Conservation (phyloP, 2,888 invertebrate genomes). For the Lepidocyrtinus sp. region DNA sequence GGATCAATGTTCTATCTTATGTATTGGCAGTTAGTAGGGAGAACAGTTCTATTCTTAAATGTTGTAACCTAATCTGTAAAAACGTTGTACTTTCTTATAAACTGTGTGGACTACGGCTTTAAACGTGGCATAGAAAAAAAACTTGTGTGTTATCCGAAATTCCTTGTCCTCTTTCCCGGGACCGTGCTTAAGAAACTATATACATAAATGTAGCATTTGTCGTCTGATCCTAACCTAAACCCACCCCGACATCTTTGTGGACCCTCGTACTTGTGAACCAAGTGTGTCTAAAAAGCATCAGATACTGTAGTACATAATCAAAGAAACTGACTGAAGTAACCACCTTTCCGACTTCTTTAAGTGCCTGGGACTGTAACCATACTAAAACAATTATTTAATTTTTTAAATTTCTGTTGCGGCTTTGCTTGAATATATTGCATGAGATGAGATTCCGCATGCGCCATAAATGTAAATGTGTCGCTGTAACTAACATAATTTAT, state of each 20-base stretch:
- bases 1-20: constrained; percentile 1
- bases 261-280: background rate
- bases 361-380: too few relatives aligned
- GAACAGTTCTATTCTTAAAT: background rate
- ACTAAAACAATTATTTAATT: background rate
- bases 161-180: background rate
- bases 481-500: background rate
- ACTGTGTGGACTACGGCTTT: background rate
- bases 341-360: too few relatives aligned
- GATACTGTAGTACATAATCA: too few relatives aligned
- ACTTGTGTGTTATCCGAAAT: background rate
- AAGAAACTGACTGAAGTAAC: too few relatives aligned
- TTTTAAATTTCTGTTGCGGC: background rate
- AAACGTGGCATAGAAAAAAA: background rate
- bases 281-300: background rate
- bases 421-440: background rate
- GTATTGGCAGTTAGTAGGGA: background rate
- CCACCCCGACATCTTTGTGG: background rate
- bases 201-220: too few relatives aligned
- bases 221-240: background rate
- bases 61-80: background rate
- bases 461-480: constrained; percentile 14
- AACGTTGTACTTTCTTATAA: background rate
- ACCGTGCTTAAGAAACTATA: too few relatives aligned
- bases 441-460: background rate